phyloP scores from a whole-genome alignment of 2,888 invertebrate genomes.

The Rhogogaster chlorosoma region DNA sequence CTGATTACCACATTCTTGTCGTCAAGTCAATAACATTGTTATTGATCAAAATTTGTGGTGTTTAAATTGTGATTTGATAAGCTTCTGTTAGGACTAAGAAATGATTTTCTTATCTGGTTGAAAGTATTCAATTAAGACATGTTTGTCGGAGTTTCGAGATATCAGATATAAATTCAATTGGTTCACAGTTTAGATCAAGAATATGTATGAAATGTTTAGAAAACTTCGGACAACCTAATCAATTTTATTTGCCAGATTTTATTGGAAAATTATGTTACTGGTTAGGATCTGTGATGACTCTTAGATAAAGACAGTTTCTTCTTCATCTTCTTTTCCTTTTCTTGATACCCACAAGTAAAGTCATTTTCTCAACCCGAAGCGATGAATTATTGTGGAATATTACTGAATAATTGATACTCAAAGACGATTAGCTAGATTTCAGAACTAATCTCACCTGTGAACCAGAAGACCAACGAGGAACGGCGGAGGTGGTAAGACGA shows the following conservation, averaged over 20 bases:
- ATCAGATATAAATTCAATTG: too few species aligned
- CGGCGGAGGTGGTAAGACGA: constrained; percentile 86
- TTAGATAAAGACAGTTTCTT: background rate
- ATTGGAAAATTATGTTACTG: background rate
- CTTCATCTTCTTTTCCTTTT: background rate
- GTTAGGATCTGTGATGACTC: background rate
- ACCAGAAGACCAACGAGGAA: constrained; percentile 89
- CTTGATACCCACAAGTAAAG: background rate
- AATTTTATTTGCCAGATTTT: background rate
- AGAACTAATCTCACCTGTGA: constrained; percentile 80
- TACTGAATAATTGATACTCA: background rate
- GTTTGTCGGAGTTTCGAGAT: too few species aligned
- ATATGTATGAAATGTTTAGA: too few species aligned
- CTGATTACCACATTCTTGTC: background rate
- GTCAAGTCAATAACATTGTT: too few species aligned
- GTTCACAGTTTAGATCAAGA: too few species aligned
- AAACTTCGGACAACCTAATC: too few species aligned
- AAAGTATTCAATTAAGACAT: too few species aligned
- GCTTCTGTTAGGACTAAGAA: too few species aligned
- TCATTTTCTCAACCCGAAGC: too few species aligned
- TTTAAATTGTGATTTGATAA: too few species aligned
- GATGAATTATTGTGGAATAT: background rate
- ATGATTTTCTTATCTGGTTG: too few species aligned
- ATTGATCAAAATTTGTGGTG: too few species aligned
- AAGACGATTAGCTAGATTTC: background rate